Evolutionary conservation across 2,888 invertebrate species (phyloP).

Genomic region (Aporophyla lueneburgensis): DNA sequence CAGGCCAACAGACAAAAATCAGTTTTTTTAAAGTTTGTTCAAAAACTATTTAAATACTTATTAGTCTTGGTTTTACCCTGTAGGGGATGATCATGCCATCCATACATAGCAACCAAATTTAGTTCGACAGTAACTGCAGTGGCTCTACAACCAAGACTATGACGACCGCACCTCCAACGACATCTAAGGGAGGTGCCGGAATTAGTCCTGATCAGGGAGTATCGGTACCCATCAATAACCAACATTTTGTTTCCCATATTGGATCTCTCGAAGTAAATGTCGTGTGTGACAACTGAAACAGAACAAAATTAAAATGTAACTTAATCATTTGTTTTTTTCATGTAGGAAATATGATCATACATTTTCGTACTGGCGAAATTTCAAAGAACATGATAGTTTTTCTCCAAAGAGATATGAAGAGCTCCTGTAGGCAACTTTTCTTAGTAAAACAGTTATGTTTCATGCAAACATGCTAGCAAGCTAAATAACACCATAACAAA

Average conservation of each 20-base stretch:
- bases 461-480: not conserved
- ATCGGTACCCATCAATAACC: conserved; percentile 50
- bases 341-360: not conserved
- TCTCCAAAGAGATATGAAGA: no score
- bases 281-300: conserved; percentile 39
- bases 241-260: conserved; percentile 42
- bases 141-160: conserved; percentile 51
- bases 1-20: no score
- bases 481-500: no score
- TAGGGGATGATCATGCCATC: conserved; percentile 28
- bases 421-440: not conserved
- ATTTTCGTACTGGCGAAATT: not conserved
- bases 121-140: conserved; percentile 30
- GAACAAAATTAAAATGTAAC: not conserved
- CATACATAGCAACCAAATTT: not conserved
- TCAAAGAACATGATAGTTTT: not conserved
- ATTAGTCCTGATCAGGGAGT: conserved; percentile 16
- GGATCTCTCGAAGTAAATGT: conserved; percentile 27
- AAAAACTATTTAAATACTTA: not conserved
- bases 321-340: not conserved
- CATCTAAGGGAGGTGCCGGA: not conserved
- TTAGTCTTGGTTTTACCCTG: not conserved
- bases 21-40: not conserved
- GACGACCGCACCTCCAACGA: conserved; percentile 43
- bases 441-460: no score